A percentile compares a stretch with the other conserved stretches of the same genome.
Evolutionary conservation across 2,888 invertebrate species (phyloP).

Genomic region (Drosophila paranaensis): DNA sequence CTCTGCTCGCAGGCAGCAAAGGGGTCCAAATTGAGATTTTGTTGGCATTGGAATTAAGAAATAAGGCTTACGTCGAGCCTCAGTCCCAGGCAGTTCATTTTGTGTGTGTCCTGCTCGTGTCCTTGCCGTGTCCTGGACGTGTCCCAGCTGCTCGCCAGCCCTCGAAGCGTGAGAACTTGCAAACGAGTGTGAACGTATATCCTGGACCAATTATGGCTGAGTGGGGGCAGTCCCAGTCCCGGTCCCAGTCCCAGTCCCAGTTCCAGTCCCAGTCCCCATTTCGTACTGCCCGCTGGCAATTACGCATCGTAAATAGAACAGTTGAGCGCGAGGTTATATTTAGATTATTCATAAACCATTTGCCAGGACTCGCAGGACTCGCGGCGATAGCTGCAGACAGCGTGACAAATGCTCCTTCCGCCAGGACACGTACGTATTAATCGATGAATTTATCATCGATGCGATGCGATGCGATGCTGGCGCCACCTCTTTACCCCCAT

Average conservation of each 20-base stretch:
- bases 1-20: not conserved
- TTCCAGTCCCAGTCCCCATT: too few relatives aligned
- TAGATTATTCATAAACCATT: constrained; percentile 22
- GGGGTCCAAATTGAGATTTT: not conserved
- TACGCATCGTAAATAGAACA: constrained; percentile 2
- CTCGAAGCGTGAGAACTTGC: not conserved
- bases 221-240: not conserved
- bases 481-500: not conserved
- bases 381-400: constrained; percentile 1
- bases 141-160: not conserved
- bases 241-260: too few relatives aligned
- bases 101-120: constrained; percentile 21
- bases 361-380: not conserved
- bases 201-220: constrained; percentile 40
- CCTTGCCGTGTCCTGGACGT: constrained; percentile 1
- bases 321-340: constrained; percentile 7
- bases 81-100: constrained; percentile 8
- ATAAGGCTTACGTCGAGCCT: constrained; percentile 2
- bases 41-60: constrained; percentile 7
- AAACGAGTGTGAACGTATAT: constrained; percentile 3
- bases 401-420: constrained; percentile 19
- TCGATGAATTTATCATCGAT: constrained; percentile 49
- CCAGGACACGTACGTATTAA: constrained; percentile 34
- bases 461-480: too few relatives aligned
- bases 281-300: not conserved